Percentiles rank a stretch among this genome's conserved stretches.
Evolutionary conservation across 2,888 invertebrate genomes (phyloP).

Genomic region (Amorpha juglandis): DNA sequence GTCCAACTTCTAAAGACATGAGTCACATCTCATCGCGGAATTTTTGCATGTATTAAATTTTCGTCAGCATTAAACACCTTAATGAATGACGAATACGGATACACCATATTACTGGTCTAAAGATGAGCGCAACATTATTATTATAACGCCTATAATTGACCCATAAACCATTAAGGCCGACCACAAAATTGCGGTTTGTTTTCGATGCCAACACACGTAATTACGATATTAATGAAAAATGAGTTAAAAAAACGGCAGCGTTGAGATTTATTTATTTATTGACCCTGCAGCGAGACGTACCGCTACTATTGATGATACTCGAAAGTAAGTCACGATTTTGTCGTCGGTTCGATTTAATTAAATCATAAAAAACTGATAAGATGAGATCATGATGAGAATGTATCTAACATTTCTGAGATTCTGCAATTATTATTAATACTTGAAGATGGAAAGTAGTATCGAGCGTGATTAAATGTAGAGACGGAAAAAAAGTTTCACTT

Average conservation of each 20-base stretch:
- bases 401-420: no score
- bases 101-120: constrained; percentile 45
- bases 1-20: neutral
- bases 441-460: no score
- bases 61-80: constrained; percentile 31
- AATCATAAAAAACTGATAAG: no score
- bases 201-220: constrained; percentile 77
- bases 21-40: constrained; percentile 6
- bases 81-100: constrained; percentile 50
- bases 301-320: constrained; percentile 50
- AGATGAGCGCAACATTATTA: constrained; percentile 58
- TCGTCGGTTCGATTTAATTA: neutral
- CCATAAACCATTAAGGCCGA: constrained; percentile 73
- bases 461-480: no score
- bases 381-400: no score
- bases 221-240: constrained; percentile 74
- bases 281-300: constrained; percentile 55
- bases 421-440: no score
- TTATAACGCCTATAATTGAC: constrained; percentile 81
- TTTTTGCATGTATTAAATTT: constrained; percentile 24
- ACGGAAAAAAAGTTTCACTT: no score
- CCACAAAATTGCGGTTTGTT: constrained; percentile 78
- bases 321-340: constrained; percentile 37
- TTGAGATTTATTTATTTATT: constrained; percentile 80
- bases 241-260: constrained; percentile 69